phyloP scores from a whole-genome alignment of 2,888 invertebrate species.

The Cephus sareptanus region DNA sequence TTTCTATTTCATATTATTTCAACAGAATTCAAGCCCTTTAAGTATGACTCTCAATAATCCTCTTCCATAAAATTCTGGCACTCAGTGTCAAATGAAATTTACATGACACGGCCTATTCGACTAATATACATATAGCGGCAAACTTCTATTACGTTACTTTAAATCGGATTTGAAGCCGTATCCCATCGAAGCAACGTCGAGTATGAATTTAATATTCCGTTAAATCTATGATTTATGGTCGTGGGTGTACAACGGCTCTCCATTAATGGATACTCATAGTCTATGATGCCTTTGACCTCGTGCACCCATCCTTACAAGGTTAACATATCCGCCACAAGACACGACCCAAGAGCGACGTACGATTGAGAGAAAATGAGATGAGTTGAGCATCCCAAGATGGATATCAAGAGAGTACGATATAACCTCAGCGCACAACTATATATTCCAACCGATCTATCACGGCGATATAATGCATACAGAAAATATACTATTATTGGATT shows the following conservation, averaged over 20 bases:
- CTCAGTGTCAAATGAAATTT: background rate
- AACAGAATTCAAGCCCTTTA: background rate
- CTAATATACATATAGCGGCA: too few species aligned
- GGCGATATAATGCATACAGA: background rate
- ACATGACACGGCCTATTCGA: background rate
- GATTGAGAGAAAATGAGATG: background rate
- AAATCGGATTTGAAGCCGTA: background rate
- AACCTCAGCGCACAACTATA: background rate
- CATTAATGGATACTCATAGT: background rate
- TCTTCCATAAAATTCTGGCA: background rate
- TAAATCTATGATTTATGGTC: constrained; percentile 40
- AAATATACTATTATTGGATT: background rate
- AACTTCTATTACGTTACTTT: background rate
- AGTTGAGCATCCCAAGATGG: background rate
- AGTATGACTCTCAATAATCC: background rate
- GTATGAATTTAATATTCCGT: constrained; percentile 41
- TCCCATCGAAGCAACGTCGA: background rate
- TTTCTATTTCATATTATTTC: background rate
- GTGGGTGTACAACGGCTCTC: constrained; percentile 7
- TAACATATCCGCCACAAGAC: background rate
- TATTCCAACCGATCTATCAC: background rate
- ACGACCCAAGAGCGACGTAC: background rate
- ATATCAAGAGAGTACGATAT: background rate
- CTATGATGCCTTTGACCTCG: background rate
- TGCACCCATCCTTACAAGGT: background rate